A percentile compares a stretch with the other conserved stretches of the same genome.
Conservation (phyloP, 2,888 invertebrate genomes). For the Campopleginae sp. region DNA sequence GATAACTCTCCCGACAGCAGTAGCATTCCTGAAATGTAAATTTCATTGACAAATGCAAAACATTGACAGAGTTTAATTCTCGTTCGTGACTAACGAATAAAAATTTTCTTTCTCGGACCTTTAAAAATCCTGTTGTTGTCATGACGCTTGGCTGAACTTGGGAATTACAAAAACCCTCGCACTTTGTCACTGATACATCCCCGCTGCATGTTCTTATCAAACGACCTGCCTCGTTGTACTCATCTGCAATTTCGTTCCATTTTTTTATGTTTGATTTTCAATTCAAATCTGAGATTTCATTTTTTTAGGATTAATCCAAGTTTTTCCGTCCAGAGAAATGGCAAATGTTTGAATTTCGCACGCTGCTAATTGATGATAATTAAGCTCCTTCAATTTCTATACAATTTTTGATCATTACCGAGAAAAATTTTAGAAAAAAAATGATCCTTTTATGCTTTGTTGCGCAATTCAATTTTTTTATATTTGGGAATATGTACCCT, state of each 20-base stretch:
- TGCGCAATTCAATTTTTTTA: not conserved
- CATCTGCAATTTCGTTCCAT: slow-evolving; percentile 87
- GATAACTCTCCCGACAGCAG: slow-evolving; percentile 95
- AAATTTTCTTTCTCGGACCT: slow-evolving; percentile 85
- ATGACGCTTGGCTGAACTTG: slow-evolving; percentile 96
- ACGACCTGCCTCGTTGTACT: slow-evolving; percentile 94
- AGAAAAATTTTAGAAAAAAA: not conserved
- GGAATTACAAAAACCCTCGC: slow-evolving; percentile 96
- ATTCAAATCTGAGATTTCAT: not conserved
- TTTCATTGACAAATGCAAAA: slow-evolving; percentile 45
- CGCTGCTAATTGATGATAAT: not conserved
- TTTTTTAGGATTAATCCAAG: not conserved
- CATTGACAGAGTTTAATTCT: not conserved
- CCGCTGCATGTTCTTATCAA: slow-evolving; percentile 94
- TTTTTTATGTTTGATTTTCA: slow-evolving; percentile 30
- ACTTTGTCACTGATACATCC: slow-evolving; percentile 95
- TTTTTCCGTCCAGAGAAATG: not conserved
- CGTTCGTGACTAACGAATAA: not conserved
- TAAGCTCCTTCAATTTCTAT: not conserved
- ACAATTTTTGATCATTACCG: not conserved
- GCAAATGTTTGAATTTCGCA: not conserved
- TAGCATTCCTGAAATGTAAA: slow-evolving; percentile 91
- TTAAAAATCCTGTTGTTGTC: slow-evolving; percentile 94
- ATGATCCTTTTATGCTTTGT: not conserved
- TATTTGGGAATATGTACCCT: slow-evolving; percentile 86